Evolutionary conservation across 2,113 vertebrate species (phyloP).

Genomic region (Petrocephalus zakoni): DNA sequence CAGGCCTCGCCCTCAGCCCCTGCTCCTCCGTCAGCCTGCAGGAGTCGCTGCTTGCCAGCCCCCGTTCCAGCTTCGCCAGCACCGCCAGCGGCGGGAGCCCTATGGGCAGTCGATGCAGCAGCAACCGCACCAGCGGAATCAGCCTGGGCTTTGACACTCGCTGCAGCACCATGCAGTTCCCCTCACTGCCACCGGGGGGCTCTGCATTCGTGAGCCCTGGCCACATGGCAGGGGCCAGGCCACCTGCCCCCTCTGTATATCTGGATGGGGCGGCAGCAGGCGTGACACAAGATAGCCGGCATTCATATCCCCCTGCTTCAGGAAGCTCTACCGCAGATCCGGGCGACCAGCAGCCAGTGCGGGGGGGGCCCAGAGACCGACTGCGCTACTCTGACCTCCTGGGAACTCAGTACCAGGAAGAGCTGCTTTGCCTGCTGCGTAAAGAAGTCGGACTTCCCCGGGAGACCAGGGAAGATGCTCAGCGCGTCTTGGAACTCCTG

Average conservation of each 20-base stretch:
- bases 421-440: constrained; percentile 64
- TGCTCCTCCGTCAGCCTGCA: constrained; percentile 70
- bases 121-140: constrained; percentile 80
- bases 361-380: constrained; percentile 48
- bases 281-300: constrained; percentile 64
- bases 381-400: constrained; percentile 63
- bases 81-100: constrained; percentile 73
- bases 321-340: constrained; percentile 64
- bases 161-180: constrained; percentile 56
- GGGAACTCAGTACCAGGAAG: constrained; percentile 69
- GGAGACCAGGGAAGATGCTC: constrained; percentile 28
- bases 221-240: background rate
- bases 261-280: constrained; percentile 47
- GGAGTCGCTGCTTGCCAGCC: constrained; percentile 64
- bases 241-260: constrained; percentile 45
- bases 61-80: constrained; percentile 76
- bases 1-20: constrained; percentile 57
- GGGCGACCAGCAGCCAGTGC: constrained; percentile 48
- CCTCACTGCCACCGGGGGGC: constrained; percentile 44
- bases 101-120: constrained; percentile 73
- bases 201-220: constrained; percentile 33
- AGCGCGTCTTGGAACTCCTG: constrained; percentile 30
- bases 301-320: constrained; percentile 75
- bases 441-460: constrained; percentile 57
- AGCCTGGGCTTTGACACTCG: constrained; percentile 78